Percentiles rank a stretch among this genome's conserved stretches.
phyloP scores from a whole-genome alignment of 35 echinoderm and acorn worm genomes.

The Lytechinus pictus region DNA sequence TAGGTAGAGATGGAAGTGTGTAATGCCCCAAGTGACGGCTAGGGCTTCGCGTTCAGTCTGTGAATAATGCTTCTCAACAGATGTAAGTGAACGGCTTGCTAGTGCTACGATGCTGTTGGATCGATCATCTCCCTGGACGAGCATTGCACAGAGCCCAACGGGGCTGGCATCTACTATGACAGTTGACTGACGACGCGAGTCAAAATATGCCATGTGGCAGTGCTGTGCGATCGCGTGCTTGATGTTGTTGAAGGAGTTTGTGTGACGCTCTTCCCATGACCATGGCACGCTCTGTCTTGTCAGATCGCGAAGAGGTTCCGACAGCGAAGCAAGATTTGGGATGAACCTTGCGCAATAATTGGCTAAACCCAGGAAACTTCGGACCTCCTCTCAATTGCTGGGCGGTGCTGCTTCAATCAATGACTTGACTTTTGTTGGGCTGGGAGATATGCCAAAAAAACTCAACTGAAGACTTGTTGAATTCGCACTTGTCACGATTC shows the following conservation, averaged over 20 bases:
- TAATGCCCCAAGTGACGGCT: constrained; percentile 75
- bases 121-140: constrained; percentile 25
- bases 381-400: constrained; percentile 65
- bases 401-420: constrained; percentile 59
- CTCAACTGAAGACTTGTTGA: constrained; percentile 44
- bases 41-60: constrained; percentile 77
- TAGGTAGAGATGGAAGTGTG: constrained; percentile 79
- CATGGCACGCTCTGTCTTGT: constrained; percentile 60
- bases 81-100: constrained; percentile 49
- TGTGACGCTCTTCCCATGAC: constrained; percentile 61
- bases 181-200: constrained; percentile 50
- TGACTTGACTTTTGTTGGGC: constrained; percentile 65
- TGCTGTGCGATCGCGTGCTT: constrained; percentile 61
- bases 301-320: constrained; percentile 68
- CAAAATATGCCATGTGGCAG: constrained; percentile 73
- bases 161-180: constrained; percentile 79
- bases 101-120: constrained; percentile 53
- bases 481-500: constrained; percentile 60
- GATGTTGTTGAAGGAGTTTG: constrained; percentile 60
- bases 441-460: constrained; percentile 84
- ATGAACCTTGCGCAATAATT: constrained; percentile 73
- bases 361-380: constrained; percentile 70
- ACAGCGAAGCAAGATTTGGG: constrained; percentile 58
- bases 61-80: constrained; percentile 68
- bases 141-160: constrained; percentile 65